Base-by-base conservation (phyloP, 2,113 vertebrate species). In the Fregetta grallaria region DNA sequence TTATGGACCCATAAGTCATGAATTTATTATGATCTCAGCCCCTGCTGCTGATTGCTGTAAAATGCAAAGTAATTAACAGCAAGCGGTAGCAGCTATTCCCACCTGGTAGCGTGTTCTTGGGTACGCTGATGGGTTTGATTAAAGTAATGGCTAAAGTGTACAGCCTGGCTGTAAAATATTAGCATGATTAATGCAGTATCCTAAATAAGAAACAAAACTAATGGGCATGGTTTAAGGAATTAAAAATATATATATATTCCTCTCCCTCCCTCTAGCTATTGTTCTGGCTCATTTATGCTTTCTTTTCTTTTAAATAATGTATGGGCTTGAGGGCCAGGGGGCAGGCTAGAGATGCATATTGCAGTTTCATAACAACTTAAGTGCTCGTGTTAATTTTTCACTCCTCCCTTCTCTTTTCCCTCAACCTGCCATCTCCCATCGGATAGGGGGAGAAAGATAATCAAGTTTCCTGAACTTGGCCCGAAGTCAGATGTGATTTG, bases 21-120 rank as follows among this genome's bases (percentile, higher is more conserved):
- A 98, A 98, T 98, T 98, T 98, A 98, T 98, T 98, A 98, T 98
- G 98, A 98, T 98, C 98, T 98, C 98, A 98, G 97, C 96, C 98
- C 98, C 97, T 97, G 98, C 97, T 98, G 98, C 98, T 98, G 98
- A 98, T 98, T 98, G 98, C 98, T 98, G 98, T 97, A 98, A 98
- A 98, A 98, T 98, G 98, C 98, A 98, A 98, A 98, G 98, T 98
- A 98, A 98, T 98, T 98, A 98, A 98, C 98, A 98, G 97, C 61
- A 83, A 98, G 98, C 87, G 47, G 98, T 96, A 98, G 98, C 97
- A 98, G 98, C 97, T 98, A 98, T 98, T 98, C 98, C 98, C 98
- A 98, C 98, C 98, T 98, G 98, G 98, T 98, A 97, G 94, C 78
- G 16, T 97, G 98, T 98, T 98, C 97, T 96, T 97, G 96, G 97